Base-by-base conservation (phyloP, 2,888 invertebrate genomes). In the Psococerastis gibbosa region DNA sequence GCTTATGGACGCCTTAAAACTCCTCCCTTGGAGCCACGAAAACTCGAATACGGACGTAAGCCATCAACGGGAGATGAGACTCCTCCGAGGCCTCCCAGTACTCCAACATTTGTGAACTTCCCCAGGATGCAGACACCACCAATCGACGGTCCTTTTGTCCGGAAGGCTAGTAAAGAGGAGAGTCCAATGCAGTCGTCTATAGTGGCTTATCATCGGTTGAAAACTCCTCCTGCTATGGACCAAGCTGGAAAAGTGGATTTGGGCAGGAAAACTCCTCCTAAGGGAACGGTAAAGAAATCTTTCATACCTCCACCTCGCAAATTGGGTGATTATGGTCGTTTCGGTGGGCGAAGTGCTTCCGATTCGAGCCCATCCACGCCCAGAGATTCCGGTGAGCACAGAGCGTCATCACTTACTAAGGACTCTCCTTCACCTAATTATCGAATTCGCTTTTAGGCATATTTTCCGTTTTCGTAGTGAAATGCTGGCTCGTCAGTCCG, bases 271-370 rank as follows among this genome's bases (percentile, higher is more conserved):
- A 38, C 38, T 15, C 38, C 38, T 20, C 38, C 38, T 13, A 38
- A 38, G 20, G 22, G 22, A 5, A 33, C 45, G 15, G 46, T 32
- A 4, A 49, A 49, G 22, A 45, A 52, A 22, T 55, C 55, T 32
- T 50, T 54, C 32, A 50, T 56, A 17, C 55, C 55, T n/a, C 63
- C 68, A 6, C 67, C 70, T 6, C 56, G 68, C 43, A 66, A 71
- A 48, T 58, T 69, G 43, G 70, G 69, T 13, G 72, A 72, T 48
- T 73, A 72, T 52, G 70, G 71, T 2, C 58, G 72, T 41, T 56
- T 72, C 41, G 68, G 69, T 48, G 66, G 67, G 44, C 63, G 53
- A 55, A 38, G 20, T 13, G 20, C 17, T 11, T 22, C 22, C 11
- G 38, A 38, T 20, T 38, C 38, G 5, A 16, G 15, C 20, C n/a